Evolutionary conservation across 1,140 invertebrate species (phyloP), one percentile per base, ranked within the genome.

Genomic region (Cotesia chilonis): DNA sequence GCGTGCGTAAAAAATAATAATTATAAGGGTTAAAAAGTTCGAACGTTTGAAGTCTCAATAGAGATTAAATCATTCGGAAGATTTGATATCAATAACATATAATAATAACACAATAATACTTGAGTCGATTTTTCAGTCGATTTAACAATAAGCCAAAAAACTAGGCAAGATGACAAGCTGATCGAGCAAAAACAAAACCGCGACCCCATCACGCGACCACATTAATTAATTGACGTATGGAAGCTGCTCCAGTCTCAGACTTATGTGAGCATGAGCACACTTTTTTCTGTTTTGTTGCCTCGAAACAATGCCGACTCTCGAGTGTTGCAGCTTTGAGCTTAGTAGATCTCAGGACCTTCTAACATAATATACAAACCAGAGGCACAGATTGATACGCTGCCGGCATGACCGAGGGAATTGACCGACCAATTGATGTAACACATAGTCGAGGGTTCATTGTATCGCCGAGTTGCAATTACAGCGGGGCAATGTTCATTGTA

Each of bases 281-380:
- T 78, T 87, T 86, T 70, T 86, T 86, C 84, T 84, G 81, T 86
- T 87, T 86, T 86, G 84, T 86, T 87, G 80, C 85, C 84, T 86
- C 84, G 81, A 86, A 85, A 85, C 85, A 87, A 87, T 80, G 80
- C 75, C 78, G 79, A 82, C 83, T 77, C 72, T 74, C 38, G 66
- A 86, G 82, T 77, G 65, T 17, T 36, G 41, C 74, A 59, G 78
- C 36, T 79, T 76, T 60, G 68, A 35, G 9, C 37, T 68, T n/a
- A n/a, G 5, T 47, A 10, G 10, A 47, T 47, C 41, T 47, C 41
- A 47, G 41, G 41, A 10, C 2, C 6, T 47, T 47, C 6, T 9
- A 10, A 47, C 41, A 6, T 47, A 47, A 10, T 2, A 6, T 6
- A 9, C 41, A 6, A 47, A 47, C 41, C 1, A 47, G 6, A 47